Evolutionary conservation across 2,888 invertebrate species (phyloP).

Genomic region (Tigriopus californicus): DNA sequence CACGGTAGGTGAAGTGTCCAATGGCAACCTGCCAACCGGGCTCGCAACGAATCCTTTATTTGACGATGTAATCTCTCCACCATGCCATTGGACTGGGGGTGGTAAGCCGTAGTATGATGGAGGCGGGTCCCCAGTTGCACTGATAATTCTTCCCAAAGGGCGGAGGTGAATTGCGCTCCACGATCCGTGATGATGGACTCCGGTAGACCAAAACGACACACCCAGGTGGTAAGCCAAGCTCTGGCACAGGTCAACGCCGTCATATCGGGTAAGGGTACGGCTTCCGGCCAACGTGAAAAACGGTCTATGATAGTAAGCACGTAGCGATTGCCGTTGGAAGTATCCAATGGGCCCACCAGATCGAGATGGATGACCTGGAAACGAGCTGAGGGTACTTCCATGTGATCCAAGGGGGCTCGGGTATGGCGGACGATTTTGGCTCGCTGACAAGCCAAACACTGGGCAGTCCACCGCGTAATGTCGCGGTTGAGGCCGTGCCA

Average conservation of each 20-base stretch:
- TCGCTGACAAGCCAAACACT: background rate
- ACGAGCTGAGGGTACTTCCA: background rate
- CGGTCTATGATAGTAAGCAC: background rate
- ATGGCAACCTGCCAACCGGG: background rate
- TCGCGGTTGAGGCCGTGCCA: background rate
- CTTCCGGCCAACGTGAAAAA: background rate
- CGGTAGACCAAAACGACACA: conserved; percentile 19
- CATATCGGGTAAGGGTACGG: conserved; percentile 17
- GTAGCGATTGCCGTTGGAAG: background rate
- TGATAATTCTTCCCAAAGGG: conserved; percentile 14
- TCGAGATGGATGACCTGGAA: background rate
- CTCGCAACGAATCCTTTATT: background rate
- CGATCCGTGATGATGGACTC: conserved; percentile 17
- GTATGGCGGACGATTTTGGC: background rate
- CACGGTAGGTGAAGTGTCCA: background rate
- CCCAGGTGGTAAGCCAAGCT: conserved; percentile 17
- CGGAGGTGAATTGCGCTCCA: conserved; percentile 18
- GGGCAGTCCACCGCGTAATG: background rate
- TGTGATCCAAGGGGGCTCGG: background rate
- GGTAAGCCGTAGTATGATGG: conserved; percentile 19
- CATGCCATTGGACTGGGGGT: conserved; percentile 19
- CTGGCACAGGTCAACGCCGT: conserved; percentile 15
- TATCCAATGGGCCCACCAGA: background rate
- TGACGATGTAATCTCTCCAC: conserved; percentile 18
- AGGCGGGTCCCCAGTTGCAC: conserved; percentile 17